These are phyloP conservation scores for Tychaedon coryphoeus DNA, from an alignment of 2,113 vertebrate species.

Conservation along the genomic window DNA sequence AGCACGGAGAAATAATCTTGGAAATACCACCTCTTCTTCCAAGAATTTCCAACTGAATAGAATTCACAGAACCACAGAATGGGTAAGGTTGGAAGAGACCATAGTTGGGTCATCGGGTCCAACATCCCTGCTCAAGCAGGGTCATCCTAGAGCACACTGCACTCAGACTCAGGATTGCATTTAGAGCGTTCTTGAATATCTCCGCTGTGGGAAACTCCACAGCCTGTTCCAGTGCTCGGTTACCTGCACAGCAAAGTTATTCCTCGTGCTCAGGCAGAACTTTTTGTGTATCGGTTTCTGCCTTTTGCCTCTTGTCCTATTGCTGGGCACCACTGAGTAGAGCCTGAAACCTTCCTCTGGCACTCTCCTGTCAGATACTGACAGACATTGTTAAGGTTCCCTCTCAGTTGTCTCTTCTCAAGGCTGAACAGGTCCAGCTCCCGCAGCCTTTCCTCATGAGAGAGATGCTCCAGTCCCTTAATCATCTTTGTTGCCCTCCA, in stretches of 20 bases:
- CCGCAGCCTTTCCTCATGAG: rapidly evolving
- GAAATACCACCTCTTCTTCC: neutral
- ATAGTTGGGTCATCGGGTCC: neutral
- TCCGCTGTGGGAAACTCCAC: neutral
- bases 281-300: neutral
- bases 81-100: neutral
- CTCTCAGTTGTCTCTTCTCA: neutral
- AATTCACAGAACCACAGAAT: neutral
- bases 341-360: neutral
- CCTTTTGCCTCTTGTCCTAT: neutral
- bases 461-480: neutral
- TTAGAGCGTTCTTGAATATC: neutral
- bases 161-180: neutral
- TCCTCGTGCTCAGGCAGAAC: neutral
- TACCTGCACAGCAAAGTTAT: neutral
- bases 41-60: neutral
- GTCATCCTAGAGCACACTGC: neutral
- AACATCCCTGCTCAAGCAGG: neutral
- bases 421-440: neutral
- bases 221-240: neutral
- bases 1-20: neutral
- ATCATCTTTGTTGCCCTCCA: neutral
- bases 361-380: neutral
- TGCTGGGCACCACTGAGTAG: neutral
- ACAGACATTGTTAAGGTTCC: neutral